phyloP scores from a whole-genome alignment of 2,113 vertebrate species.

The Rhabdornis inornatus region DNA sequence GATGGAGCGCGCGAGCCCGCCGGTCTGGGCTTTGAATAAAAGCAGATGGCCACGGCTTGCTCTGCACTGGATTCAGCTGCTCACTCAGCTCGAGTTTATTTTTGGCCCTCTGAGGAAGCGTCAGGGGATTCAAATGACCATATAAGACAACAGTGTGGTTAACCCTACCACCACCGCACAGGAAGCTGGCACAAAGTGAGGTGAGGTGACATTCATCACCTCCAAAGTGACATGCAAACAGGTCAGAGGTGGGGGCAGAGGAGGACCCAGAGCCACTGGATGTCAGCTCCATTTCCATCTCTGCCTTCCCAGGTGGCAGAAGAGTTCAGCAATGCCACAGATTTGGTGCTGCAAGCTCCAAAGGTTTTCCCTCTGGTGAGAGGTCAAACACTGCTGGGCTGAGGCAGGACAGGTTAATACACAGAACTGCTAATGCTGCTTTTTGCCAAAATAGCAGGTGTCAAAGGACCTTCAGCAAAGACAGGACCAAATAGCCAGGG shows the following conservation, averaged over 20 bases:
- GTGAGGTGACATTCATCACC: conserved; percentile 64
- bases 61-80: conserved; percentile 81
- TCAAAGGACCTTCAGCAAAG: neutral
- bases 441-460: neutral
- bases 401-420: neutral
- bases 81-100: conserved; percentile 82
- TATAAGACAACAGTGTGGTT: conserved; percentile 87
- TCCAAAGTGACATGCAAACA: neutral
- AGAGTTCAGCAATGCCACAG: neutral
- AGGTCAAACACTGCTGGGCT: neutral
- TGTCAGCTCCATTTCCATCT: neutral
- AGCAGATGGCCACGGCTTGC: conserved; percentile 72
- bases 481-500: neutral
- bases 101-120: conserved; percentile 85
- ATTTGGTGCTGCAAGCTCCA: neutral
- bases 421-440: neutral
- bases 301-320: neutral
- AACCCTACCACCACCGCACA: conserved; percentile 64
- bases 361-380: neutral
- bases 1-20: neutral
- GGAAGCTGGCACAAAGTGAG: conserved; percentile 50
- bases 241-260: neutral
- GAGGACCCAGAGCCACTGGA: neutral
- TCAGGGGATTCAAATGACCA: conserved; percentile 85
- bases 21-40: conserved; percentile 66